Percentiles rank a stretch among this genome's conserved stretches.
These are phyloP conservation scores for Branchellion lobata DNA, from an alignment of 2,888 invertebrate genomes.

Conservation along the genomic window DNA sequence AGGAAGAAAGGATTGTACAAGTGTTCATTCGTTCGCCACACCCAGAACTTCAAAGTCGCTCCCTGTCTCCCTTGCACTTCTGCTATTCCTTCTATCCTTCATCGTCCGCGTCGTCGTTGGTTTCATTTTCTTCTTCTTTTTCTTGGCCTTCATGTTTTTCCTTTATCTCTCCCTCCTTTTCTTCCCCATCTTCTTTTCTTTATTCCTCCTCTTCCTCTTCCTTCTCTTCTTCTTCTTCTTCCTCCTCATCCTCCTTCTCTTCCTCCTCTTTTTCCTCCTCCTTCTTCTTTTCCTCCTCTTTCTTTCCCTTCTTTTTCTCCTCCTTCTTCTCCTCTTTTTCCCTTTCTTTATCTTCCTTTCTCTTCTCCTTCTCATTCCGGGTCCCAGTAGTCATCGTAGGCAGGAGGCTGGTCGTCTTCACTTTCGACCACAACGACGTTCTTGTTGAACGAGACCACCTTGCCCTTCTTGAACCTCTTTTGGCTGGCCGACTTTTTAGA, in stretches of 20 bases:
- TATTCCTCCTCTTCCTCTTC: too few species aligned
- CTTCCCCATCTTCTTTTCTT: too few species aligned
- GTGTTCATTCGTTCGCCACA: too few species aligned
- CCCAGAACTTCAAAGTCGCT: too few species aligned
- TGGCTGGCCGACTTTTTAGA: neutral
- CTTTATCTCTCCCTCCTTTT: too few species aligned
- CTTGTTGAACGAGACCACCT: neutral
- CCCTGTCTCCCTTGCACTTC: too few species aligned
- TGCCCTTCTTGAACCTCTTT: neutral
- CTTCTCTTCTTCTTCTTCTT: slow-evolving; percentile 28
- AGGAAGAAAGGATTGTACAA: too few species aligned
- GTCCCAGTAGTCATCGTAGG: neutral
- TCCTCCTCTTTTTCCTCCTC: neutral
- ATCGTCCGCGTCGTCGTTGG: too few species aligned
- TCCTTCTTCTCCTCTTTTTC: neutral
- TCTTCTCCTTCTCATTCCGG: neutral
- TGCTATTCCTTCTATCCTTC: too few species aligned
- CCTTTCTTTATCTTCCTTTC: neutral
- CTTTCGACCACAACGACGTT: neutral
- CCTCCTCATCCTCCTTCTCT: slow-evolving; percentile 26
- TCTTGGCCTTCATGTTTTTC: too few species aligned
- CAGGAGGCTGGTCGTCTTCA: neutral
- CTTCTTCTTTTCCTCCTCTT: neutral
- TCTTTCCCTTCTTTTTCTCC: neutral
- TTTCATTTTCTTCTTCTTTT: too few species aligned